phyloP scores from a whole-genome alignment of 2,888 invertebrate genomes.

The Mythimna lalbum region DNA sequence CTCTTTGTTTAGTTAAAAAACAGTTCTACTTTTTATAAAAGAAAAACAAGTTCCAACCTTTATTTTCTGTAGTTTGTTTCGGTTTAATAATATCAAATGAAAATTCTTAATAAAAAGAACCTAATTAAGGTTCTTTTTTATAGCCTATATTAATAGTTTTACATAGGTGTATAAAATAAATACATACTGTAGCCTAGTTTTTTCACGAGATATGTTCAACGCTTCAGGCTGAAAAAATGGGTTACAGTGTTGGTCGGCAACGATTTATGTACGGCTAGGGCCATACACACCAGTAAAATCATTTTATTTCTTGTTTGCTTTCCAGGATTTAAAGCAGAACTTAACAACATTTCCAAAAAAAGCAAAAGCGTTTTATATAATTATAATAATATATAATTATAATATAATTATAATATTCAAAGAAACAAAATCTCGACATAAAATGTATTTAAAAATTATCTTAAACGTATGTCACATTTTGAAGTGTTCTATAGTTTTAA shows the following conservation, averaged over 20 bases:
- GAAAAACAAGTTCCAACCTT: not conserved
- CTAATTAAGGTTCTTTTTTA: not conserved
- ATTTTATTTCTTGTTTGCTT: conserved; percentile 35
- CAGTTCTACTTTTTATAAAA: conserved; percentile 5
- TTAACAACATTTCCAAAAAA: too few species aligned
- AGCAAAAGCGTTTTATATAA: too few species aligned
- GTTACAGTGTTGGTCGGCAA: conserved; percentile 47
- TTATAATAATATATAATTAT: too few species aligned
- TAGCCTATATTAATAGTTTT: not conserved
- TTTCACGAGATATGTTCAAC: conserved; percentile 35
- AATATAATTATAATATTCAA: too few species aligned
- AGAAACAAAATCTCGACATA: not conserved
- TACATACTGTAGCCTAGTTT: conserved; percentile 1
- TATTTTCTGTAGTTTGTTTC: not conserved
- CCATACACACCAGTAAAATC: conserved; percentile 39
- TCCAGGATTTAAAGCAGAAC: conserved; percentile 1
- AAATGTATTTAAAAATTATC: not conserved
- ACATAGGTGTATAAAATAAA: not conserved
- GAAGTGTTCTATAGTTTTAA: conserved; percentile 80
- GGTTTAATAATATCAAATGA: too few species aligned
- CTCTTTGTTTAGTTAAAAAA: not conserved
- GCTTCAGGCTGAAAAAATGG: conserved; percentile 50
- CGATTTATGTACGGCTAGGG: too few species aligned
- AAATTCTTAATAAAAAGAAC: not conserved
- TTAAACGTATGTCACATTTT: conserved; percentile 65